phyloP scores from a whole-genome alignment of 2,888 invertebrate species.

The Amphipoea lucens region DNA sequence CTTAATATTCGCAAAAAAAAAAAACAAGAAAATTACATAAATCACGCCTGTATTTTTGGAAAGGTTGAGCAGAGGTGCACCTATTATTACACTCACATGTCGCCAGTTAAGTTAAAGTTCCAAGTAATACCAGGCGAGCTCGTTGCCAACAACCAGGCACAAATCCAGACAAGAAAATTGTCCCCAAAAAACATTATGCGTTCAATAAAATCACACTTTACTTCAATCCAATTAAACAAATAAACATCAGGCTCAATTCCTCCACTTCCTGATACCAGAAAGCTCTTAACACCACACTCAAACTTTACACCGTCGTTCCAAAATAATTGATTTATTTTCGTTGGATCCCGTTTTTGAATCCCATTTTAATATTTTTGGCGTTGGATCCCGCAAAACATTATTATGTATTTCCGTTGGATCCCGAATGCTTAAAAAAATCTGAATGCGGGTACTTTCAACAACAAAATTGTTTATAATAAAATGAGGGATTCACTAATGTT shows the following conservation, averaged over 20 bases:
- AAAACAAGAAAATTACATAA: neutral
- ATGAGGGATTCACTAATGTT: no score
- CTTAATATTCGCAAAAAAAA: neutral
- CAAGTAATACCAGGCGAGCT: neutral
- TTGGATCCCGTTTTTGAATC: no score
- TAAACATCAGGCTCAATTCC: neutral
- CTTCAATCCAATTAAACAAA: slow-evolving; percentile 15
- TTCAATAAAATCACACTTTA: neutral
- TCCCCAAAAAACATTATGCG: neutral
- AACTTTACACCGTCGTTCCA: slow-evolving; percentile 29
- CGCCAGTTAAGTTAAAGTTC: neutral
- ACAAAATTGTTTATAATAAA: no score
- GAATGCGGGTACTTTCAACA: no score
- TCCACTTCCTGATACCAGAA: slow-evolving; percentile 4
- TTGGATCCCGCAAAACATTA: no score
- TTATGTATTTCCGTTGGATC: no score
- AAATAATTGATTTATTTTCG: no score
- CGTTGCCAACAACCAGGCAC: neutral
- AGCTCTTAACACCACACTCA: slow-evolving; percentile 3
- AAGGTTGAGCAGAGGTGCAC: neutral
- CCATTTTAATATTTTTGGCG: no score
- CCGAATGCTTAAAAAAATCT: no score
- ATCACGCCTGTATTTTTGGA: neutral
- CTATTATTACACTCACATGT: neutral
- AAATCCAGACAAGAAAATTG: no score